phyloP scores from a whole-genome alignment of 2,797 vertebrate species.

The Knipowitschia caucasica region DNA sequence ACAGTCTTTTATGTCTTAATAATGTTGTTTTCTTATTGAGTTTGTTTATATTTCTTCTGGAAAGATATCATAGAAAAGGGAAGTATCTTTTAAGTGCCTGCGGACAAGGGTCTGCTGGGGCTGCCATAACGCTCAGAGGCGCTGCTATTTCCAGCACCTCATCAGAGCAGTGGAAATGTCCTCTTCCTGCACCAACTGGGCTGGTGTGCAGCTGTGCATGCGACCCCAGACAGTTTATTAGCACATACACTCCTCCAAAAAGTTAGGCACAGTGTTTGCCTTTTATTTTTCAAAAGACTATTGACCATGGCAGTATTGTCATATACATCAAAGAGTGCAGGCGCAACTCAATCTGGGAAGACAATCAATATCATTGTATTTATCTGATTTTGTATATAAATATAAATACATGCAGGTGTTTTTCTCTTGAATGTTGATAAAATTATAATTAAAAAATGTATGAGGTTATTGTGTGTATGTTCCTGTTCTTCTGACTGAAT shows the following conservation, averaged over 20 bases:
- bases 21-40: not conserved
- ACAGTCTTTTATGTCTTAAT: not conserved
- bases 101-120: conserved; percentile 23
- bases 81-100: conserved; percentile 23
- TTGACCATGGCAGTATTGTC: not conserved
- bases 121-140: conserved; percentile 26
- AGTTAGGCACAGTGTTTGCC: too few relatives aligned
- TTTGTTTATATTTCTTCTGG: conserved; percentile 6
- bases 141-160: conserved; percentile 37
- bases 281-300: not conserved
- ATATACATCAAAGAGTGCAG: not conserved
- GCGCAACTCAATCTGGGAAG: not conserved
- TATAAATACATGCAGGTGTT: too few relatives aligned
- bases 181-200: conserved; percentile 31
- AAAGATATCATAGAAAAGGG: conserved; percentile 10
- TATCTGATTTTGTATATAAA: not conserved
- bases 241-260: too few relatives aligned
- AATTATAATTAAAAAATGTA: too few relatives aligned
- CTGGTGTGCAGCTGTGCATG: conserved; percentile 31
- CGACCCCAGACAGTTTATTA: conserved; percentile 26
- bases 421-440: too few relatives aligned
- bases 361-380: not conserved
- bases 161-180: conserved; percentile 37
- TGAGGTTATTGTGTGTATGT: not conserved
- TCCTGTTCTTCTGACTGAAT: not conserved